Evolutionary conservation across 2,797 vertebrate species (phyloP).

Genomic region (Coendou prehensilis): DNA sequence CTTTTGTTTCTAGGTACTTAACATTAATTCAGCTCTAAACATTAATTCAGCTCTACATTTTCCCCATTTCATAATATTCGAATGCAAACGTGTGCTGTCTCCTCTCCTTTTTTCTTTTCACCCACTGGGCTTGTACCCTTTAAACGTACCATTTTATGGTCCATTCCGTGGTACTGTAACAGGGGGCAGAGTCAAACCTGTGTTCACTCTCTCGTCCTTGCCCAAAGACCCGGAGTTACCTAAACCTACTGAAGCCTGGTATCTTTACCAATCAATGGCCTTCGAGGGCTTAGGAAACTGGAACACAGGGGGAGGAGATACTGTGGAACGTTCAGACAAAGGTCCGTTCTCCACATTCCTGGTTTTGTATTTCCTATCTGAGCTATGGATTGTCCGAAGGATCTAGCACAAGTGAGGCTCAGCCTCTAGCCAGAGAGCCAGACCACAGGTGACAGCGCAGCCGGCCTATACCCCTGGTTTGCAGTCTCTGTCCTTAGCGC

Average conservation of each 20-base stretch:
- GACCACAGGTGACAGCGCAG: background rate
- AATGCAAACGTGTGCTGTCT: background rate
- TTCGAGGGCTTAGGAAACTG: background rate
- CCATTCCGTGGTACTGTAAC: background rate
- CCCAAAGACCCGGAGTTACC: background rate
- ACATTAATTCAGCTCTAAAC: background rate
- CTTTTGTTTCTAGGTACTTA: background rate
- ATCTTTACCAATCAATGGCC: background rate
- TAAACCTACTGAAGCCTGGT: background rate
- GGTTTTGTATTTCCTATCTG: background rate
- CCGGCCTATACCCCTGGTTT: background rate
- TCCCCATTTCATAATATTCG: background rate
- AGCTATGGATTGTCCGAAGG: background rate
- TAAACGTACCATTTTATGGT: background rate
- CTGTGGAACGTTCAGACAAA: background rate
- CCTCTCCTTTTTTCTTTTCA: background rate
- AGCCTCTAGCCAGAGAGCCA: background rate
- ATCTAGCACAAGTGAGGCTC: background rate
- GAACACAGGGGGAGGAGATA: background rate
- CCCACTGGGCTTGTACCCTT: background rate
- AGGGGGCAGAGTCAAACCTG: background rate
- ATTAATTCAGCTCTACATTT: slow-evolving; percentile 14
- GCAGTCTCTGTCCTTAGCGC: background rate
- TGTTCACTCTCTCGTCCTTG: background rate
- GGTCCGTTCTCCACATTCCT: background rate